Base-by-base conservation (phyloP, 2,888 invertebrate genomes). In the Apotomis betuletana region DNA sequence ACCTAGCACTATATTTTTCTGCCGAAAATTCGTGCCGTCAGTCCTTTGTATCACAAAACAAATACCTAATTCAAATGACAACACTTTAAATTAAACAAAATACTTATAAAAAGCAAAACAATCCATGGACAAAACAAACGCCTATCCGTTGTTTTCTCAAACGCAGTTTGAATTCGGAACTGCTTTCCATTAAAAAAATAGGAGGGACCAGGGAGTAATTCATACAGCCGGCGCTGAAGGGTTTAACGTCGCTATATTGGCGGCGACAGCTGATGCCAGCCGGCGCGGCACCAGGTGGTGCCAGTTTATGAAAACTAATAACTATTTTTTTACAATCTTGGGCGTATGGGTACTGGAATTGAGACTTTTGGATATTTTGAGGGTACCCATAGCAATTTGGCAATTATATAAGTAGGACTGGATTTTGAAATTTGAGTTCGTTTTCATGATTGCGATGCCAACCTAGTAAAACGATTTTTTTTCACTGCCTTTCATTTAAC, bases 271-370 rank as follows among this genome's bases (percentile, higher is more conserved):
- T 82, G 85, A 77, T 76, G 70, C 78, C 75, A 46, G 67, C 67
- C 67, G 67, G 65, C 65, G 67, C 27, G 54, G 73, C 46, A 61
- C 76, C 81, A 81, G 79, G 82, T 83, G 83, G 73, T 73, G 69
- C 77, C 77, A 73, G 77, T 75, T 76, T 81, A 81, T 79, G 77
- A 77, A 80, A 81, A 82, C 81, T 82, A 68, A 72, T 68, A 72
- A 72, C 63, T 68, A 52, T 69, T 63, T 72, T 63, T 65, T 55
- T 57, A 55, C 38, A 58, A 58, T n/a, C 27, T 36, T 38, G 5
- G 38, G 41, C 6, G 59, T 8, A 4, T 59, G 59, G 15, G 41
- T 5, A 41, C 59, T 55, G 55, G 9, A 44, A 27, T 55, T 10
- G 1, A 49, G 10, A 49, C 49, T 10, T 49, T 49, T 49, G 49